Evolutionary conservation across 2,113 vertebrate genomes (phyloP).

Genomic region (Equus quagga): DNA sequence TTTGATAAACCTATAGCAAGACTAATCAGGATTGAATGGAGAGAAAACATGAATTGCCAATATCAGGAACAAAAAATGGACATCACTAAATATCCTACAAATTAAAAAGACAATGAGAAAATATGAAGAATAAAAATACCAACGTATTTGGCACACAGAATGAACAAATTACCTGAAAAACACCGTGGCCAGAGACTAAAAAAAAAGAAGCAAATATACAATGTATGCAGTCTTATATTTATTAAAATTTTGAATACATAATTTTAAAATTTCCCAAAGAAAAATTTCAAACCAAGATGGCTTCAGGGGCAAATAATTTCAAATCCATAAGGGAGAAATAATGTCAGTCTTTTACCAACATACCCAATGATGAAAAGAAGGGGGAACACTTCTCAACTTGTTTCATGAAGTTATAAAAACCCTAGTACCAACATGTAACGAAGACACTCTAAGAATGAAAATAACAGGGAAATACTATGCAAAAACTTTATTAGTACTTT

Average conservation of each 20-base stretch:
- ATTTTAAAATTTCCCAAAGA: background rate
- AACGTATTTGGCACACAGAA: background rate
- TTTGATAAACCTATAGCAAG: background rate
- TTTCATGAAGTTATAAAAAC: background rate
- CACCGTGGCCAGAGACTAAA: background rate
- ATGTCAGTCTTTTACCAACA: background rate
- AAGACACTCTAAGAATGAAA: background rate
- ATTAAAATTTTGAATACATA: background rate
- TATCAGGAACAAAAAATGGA: background rate
- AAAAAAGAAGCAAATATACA: background rate
- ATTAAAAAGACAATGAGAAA: background rate
- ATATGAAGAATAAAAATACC: background rate
- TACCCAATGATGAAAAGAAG: background rate
- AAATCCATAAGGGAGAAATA: background rate
- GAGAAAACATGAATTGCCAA: background rate
- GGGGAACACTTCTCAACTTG: background rate
- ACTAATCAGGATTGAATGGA: background rate
- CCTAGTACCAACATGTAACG: background rate
- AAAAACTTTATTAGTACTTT: background rate
- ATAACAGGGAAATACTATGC: background rate
- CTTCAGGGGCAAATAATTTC: background rate
- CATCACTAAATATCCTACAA: background rate
- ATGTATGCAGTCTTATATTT: background rate
- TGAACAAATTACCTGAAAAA: background rate
- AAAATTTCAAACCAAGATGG: background rate